phyloP scores from a whole-genome alignment of 2,113 vertebrate species.

The Paratilapia polleni region DNA sequence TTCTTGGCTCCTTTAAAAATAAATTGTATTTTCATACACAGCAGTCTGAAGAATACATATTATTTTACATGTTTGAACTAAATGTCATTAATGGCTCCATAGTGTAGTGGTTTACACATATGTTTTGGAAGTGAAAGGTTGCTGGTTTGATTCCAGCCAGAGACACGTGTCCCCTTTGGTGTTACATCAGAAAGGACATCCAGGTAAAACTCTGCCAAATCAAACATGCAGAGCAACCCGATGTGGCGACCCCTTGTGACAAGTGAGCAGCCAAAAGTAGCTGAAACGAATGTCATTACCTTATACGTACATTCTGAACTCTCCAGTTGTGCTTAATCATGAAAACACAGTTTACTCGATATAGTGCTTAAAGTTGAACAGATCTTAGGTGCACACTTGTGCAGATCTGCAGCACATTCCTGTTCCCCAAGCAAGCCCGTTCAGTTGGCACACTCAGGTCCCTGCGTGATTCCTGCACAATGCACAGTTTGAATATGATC shows the following conservation, averaged over 20 bases:
- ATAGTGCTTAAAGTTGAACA: background rate
- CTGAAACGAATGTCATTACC: background rate
- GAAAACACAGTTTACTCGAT: background rate
- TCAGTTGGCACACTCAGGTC: background rate
- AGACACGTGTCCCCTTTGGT: too few relatives aligned
- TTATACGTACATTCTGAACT: background rate
- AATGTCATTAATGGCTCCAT: background rate
- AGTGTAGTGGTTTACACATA: too few relatives aligned
- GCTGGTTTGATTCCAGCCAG: too few relatives aligned
- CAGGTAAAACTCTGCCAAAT: too few relatives aligned
- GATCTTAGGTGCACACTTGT: background rate
- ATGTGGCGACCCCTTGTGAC: too few relatives aligned
- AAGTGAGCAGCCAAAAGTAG: too few relatives aligned
- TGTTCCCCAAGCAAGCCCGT: background rate
- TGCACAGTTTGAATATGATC: background rate
- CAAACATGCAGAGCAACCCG: too few relatives aligned
- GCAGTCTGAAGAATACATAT: background rate
- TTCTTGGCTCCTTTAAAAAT: background rate
- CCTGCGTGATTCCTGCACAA: background rate
- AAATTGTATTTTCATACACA: background rate
- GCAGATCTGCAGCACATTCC: background rate
- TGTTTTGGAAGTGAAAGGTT: too few relatives aligned
- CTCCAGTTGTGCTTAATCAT: background rate
- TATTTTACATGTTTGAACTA: background rate
- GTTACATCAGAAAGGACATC: too few relatives aligned